Evolutionary conservation across 2,888 invertebrate species (phyloP).

Genomic region (Drosophila birchii): DNA sequence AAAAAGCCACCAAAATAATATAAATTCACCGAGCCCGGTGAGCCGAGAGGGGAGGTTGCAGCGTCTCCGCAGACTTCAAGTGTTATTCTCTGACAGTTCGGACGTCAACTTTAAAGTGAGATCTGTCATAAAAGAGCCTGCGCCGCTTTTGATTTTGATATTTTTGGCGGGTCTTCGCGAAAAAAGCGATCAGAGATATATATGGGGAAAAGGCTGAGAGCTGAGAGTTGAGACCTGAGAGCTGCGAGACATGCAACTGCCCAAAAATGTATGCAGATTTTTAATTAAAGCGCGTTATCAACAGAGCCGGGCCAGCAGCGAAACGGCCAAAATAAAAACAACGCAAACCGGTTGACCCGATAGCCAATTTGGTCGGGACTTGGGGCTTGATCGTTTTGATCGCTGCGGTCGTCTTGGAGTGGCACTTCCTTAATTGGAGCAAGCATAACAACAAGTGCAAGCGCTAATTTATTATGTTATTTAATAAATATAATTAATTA

Average conservation of each 20-base stretch:
- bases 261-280: constrained; percentile 77
- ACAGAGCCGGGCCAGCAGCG: constrained; percentile 39
- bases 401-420: constrained; percentile 61
- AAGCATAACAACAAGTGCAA: constrained; percentile 71
- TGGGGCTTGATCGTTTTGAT: constrained; percentile 54
- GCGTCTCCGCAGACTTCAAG: constrained; percentile 67
- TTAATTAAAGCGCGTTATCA: constrained; percentile 76
- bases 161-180: constrained; percentile 42
- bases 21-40: constrained; percentile 20
- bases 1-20: constrained; percentile 62
- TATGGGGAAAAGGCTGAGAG: constrained; percentile 26
- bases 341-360: constrained; percentile 62
- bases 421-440: constrained; percentile 77
- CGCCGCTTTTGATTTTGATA: constrained; percentile 69
- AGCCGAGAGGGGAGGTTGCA: constrained; percentile 37
- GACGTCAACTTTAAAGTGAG: constrained; percentile 75
- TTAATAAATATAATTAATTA: constrained; percentile 76
- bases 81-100: constrained; percentile 73
- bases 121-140: constrained; percentile 76
- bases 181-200: constrained; percentile 31
- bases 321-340: constrained; percentile 39
- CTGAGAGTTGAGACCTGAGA: background rate
- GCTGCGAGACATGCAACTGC: constrained; percentile 50
- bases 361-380: constrained; percentile 67
- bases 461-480: constrained; percentile 75